Base-by-base conservation (phyloP, 2,797 vertebrate species). In the Tinamus major region DNA sequence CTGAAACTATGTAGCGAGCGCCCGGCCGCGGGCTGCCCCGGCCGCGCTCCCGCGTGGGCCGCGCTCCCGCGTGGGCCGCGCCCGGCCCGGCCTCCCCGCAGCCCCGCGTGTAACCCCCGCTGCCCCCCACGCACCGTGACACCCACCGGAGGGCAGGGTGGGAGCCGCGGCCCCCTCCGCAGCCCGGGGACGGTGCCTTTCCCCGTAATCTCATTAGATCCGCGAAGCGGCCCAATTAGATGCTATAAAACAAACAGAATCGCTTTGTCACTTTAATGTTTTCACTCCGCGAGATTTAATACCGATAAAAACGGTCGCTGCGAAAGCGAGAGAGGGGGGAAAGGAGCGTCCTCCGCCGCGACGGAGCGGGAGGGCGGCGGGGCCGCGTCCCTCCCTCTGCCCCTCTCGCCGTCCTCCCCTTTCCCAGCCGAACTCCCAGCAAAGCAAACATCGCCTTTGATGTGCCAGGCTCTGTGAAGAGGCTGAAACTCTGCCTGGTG, bases 171-270 rank as follows among this genome's bases (percentile, higher is more conserved):
- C 87, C 84, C 59, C 84, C 87, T 89, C 82, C 72, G 83, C 81
- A 70, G 77, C 87, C 61, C 72, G 89, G 62, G 69, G 90, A 77
- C 56, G 88, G 83, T 41, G 62, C 23, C 69, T 77, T 85, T 74
- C 89, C 94, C 83, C 78, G 13, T 87, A 92, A 93, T 94, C 95
- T 88, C 95, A 86, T 97, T 94, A 95, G 96, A 91, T 88, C 92
- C 78, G 96, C 95, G 77, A 91, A 92, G 89, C 89, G 81, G 95
- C 26, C 49, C 49, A 51, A 51, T 51, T 51, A 51, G 49, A 51
- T 51, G 13, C 49, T 27, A 27, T 51, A 51, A 51, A 51, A 27
- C 75, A 92, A 95, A 94, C 95, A 90, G 84, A 92, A 91, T 93
- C 95, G 93, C 89, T 93, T 93, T 82, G 49, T 51, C 49, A 51